Evolutionary conservation across 92 coral and sea anemone species (phyloP).

Genomic region (Palythoa caribaeorum): DNA sequence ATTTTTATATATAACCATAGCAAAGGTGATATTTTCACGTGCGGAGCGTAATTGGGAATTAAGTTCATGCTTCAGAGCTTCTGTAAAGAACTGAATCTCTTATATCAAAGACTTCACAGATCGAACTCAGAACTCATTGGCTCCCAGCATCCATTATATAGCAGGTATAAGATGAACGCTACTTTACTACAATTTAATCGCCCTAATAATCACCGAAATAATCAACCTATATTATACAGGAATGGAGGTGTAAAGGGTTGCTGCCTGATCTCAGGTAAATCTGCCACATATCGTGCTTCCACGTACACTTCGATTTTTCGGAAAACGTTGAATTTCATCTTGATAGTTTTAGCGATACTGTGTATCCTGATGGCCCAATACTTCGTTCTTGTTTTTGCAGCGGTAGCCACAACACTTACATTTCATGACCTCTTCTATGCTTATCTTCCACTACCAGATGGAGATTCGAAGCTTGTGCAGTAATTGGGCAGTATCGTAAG

Average conservation of each 20-base stretch:
- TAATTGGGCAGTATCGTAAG: neutral
- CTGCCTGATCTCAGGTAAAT: neutral
- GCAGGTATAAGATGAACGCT: too few relatives aligned
- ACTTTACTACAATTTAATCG: too few relatives aligned
- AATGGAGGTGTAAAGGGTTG: neutral
- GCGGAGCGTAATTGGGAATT: too few relatives aligned
- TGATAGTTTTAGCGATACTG: neutral
- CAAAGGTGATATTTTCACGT: too few relatives aligned
- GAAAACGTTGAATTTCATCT: neutral
- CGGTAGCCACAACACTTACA: neutral
- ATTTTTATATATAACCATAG: too few relatives aligned
- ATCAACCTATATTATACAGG: neutral
- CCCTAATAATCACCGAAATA: too few relatives aligned
- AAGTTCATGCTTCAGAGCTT: too few relatives aligned
- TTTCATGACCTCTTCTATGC: neutral
- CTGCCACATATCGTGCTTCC: neutral
- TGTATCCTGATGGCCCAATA: neutral
- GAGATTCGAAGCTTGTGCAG: neutral
- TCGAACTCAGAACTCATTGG: too few relatives aligned
- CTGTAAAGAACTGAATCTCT: too few relatives aligned
- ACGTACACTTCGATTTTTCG: neutral
- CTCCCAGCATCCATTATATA: too few relatives aligned
- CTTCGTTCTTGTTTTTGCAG: neutral
- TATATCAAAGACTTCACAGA: too few relatives aligned
- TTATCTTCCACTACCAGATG: neutral